Percentiles rank a stretch among this genome's conserved stretches.
phyloP scores from a whole-genome alignment of 2,888 invertebrate species.

The Pilophorus perplexus region DNA sequence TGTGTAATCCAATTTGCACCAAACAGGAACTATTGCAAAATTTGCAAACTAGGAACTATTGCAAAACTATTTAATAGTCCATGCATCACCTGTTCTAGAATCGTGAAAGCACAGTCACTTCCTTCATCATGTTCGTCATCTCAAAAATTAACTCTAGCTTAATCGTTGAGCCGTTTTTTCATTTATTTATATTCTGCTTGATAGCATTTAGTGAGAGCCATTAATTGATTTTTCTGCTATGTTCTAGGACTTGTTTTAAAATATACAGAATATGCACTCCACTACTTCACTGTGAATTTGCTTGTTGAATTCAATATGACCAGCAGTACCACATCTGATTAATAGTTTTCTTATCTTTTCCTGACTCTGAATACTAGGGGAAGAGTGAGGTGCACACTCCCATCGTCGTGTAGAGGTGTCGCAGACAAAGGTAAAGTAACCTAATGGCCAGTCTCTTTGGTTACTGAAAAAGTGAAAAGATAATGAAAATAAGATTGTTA shows the following conservation, averaged over 20 bases:
- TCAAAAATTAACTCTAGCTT: slow-evolving; percentile 2
- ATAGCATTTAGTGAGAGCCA: slow-evolving; percentile 30
- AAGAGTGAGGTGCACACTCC: slow-evolving; percentile 37
- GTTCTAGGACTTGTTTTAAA: slow-evolving; percentile 39
- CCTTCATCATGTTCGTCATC: background rate
- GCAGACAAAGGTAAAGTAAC: slow-evolving; percentile 55
- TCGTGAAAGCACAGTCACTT: too few relatives aligned
- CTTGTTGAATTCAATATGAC: slow-evolving; percentile 33
- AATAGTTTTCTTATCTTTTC: slow-evolving; percentile 47
- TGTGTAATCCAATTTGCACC: too few relatives aligned
- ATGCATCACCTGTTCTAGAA: too few relatives aligned
- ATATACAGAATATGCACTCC: slow-evolving; percentile 29
- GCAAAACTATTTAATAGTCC: too few relatives aligned
- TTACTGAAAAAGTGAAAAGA: slow-evolving; percentile 1
- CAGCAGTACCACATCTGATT: slow-evolving; percentile 44
- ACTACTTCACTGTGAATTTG: slow-evolving; percentile 36
- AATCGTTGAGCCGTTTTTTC: background rate
- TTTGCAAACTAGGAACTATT: too few relatives aligned
- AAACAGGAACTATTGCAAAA: too few relatives aligned
- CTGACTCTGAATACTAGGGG: slow-evolving; percentile 44
- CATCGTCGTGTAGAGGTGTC: slow-evolving; percentile 43
- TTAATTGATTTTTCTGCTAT: slow-evolving; percentile 37
- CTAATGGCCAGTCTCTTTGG: slow-evolving; percentile 54
- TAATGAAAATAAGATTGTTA: background rate
- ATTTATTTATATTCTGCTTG: slow-evolving; percentile 24